These are phyloP conservation scores for Cinclus mexicanus DNA, from an alignment of 2,113 vertebrate species.

Conservation along the genomic window DNA sequence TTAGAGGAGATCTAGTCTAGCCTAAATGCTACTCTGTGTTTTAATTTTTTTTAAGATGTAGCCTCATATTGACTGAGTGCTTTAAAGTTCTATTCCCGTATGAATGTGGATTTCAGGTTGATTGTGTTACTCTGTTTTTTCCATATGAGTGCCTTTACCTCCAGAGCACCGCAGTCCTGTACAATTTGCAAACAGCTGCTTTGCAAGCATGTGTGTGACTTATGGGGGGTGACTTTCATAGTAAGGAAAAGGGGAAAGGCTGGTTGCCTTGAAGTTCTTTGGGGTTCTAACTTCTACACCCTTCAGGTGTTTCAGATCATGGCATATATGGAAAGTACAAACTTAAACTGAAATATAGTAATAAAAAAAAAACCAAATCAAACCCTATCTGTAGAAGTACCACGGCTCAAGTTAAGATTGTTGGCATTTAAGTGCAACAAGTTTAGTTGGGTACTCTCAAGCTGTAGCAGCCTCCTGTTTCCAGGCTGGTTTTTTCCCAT, in stretches of 20 bases:
- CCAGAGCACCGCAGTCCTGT: neutral
- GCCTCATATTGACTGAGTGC: neutral
- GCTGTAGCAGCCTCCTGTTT: neutral
- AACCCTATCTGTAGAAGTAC: neutral
- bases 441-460: neutral
- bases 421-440: neutral
- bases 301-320: neutral
- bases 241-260: neutral
- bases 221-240: neutral
- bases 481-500: neutral
- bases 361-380: neutral
- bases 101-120: neutral
- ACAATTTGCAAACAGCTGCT: neutral
- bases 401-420: neutral
- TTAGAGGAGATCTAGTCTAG: neutral
- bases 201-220: neutral
- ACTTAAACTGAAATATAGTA: neutral
- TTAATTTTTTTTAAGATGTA: neutral
- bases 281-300: neutral
- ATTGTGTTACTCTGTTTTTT: neutral
- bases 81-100: neutral
- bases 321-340: neutral
- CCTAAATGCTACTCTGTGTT: neutral
- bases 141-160: neutral
- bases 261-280: neutral